A percentile compares a stretch with the other conserved stretches of the same genome.
These are phyloP conservation scores for Thermophis baileyi DNA, from an alignment of 2,113 vertebrate genomes.

Conservation along the genomic window DNA sequence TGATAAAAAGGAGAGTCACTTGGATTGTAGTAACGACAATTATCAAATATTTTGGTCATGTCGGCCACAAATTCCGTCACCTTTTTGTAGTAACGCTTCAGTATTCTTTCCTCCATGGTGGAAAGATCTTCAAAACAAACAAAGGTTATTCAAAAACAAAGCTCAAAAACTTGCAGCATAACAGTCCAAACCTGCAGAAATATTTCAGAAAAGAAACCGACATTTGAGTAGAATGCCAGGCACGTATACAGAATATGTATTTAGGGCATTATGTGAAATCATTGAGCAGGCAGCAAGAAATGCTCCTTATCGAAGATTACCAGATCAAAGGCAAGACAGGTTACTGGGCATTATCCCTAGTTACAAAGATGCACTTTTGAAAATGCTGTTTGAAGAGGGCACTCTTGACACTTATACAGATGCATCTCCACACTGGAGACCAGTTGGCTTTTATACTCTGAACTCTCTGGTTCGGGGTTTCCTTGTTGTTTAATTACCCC, in stretches of 20 bases:
- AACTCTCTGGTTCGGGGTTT: not conserved
- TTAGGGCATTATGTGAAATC: not conserved
- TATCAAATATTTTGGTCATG: conserved; percentile 99
- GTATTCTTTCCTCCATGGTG: conserved; percentile 93
- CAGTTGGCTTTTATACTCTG: not conserved
- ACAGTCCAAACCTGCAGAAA: rapidly evolving
- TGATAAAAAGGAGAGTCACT: conserved; percentile 98
- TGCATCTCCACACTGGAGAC: not conserved
- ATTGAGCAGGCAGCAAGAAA: too few species aligned
- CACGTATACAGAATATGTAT: not conserved
- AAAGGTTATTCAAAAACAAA: conserved; percentile 32
- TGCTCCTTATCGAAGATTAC: not conserved
- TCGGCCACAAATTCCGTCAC: conserved; percentile 98
- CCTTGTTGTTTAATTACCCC: not conserved
- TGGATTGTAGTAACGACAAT: conserved; percentile 99
- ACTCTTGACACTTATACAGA: not conserved
- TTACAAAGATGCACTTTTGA: not conserved
- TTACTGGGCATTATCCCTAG: not conserved
- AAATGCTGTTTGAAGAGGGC: not conserved
- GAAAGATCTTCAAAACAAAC: conserved; percentile 84
- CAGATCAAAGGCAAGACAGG: rapidly evolving
- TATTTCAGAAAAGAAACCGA: not conserved
- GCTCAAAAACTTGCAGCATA: not conserved
- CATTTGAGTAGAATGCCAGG: not conserved
- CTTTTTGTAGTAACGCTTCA: conserved; percentile 94